Evolutionary conservation across 1,140 invertebrate species (phyloP), one percentile per base, ranked within the genome.

Genomic region (Vanessa atalanta): DNA sequence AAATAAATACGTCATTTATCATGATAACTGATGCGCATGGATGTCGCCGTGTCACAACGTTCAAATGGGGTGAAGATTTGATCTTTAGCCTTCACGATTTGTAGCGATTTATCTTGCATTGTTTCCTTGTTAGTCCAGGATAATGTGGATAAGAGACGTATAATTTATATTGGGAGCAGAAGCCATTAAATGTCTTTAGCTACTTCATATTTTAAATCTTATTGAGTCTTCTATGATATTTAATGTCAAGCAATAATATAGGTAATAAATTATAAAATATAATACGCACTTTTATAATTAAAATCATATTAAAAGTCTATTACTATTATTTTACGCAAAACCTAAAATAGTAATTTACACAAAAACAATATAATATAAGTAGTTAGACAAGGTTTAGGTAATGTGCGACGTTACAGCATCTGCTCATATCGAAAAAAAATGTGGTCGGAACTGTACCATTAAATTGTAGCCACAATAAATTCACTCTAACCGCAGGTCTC

Each of bases 1-100:
- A 93, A 92, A 93, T 92, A 93, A 93, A 93, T 93, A 93, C 85
- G 89, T 91, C 90, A 93, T 93, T 93, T 93, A 93, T 93, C 91
- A 93, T 90, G 88, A 90, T 89, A 93, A 88, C 88, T 87, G 86
- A 91, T 89, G 89, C 87, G 82, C 88, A 88, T 83, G 83, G 83
- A 87, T 86, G 84, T 87, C 83, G 76, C 80, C 81, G 79, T 82
- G 83, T 85, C 86, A 82, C 83, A 84, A 72, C 76, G 70, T 81
- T 80, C 82, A 85, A 86, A 88, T 89, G 84, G 80, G 81, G 86
- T 89, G 86, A 85, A 88, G 87, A 90, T 90, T 89, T 87, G 81
- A 89, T 89, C 85, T 87, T 88, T 83, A 83, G 79, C 79, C 80
- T 82, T 76, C 83, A 85, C 84, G 84, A 85, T 86, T 89, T 86